Evolutionary conservation across 2,888 invertebrate genomes (phyloP).

Genomic region (Alloscopus bannaensis): DNA sequence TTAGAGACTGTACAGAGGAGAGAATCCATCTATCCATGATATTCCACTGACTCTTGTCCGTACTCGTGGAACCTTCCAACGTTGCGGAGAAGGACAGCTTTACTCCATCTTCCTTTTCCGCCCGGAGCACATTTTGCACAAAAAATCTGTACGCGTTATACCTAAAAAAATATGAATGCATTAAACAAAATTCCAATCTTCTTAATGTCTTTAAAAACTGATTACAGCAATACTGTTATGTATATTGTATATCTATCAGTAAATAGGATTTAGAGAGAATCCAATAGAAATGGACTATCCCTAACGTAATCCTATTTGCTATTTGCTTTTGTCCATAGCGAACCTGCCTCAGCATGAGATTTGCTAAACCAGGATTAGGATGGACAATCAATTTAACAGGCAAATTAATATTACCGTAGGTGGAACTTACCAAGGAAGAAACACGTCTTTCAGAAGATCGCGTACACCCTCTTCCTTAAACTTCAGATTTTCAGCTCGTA

Average conservation of each 20-base stretch:
- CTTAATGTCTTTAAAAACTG: too few relatives aligned
- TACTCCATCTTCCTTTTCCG: conserved; percentile 63
- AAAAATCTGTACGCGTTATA: conserved; percentile 94
- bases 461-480: conserved; percentile 98
- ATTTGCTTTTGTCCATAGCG: conserved; percentile 66
- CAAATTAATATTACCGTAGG: background rate
- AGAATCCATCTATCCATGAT: conserved; percentile 98
- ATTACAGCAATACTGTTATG: background rate
- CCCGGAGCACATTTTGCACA: conserved; percentile 86
- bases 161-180: conserved; percentile 40
- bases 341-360: conserved; percentile 54
- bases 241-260: conserved; percentile 5
- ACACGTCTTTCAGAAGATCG: conserved; percentile 97
- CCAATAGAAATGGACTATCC: background rate
- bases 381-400: conserved; percentile 56
- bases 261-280: conserved; percentile 5
- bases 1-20: conserved; percentile 95
- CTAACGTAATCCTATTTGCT: background rate
- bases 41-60: conserved; percentile 77
- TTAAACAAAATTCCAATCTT: too few relatives aligned
- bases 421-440: conserved; percentile 91
- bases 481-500: conserved; percentile 95
- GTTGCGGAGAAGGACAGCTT: conserved; percentile 64
- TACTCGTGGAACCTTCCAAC: conserved; percentile 44
- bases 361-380: conserved; percentile 64